Evolutionary conservation across 2,888 invertebrate genomes (phyloP), one percentile per base, ranked within the genome.

Genomic region (Helobdella robusta): DNA sequence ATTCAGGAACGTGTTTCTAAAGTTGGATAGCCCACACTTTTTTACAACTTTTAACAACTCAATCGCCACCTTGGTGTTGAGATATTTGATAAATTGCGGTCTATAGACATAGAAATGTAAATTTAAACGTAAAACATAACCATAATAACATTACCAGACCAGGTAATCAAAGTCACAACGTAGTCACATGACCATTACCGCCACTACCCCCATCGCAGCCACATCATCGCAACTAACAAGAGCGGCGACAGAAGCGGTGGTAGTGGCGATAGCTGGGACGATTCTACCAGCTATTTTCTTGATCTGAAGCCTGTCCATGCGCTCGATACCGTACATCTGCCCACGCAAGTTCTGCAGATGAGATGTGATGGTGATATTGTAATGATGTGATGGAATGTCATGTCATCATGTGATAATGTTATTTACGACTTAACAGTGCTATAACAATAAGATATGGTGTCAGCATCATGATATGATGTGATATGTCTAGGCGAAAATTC

Each of bases 201-300:
- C n/a, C n/a, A n/a, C n/a, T n/a, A n/a, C 25, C 11, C n/a, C 25
- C 48, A n/a, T 40, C 11, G n/a, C 44, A 40, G 4, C 56, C 23
- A n/a, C 6, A 56, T n/a, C 8, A 4, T n/a, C 8, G 5, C 4
- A 18, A 72, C 74, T 72, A 60, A 78, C 80, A 68, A 81, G 72
- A 6, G 80, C 80, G n/a, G 79, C 75, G 4, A 81, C 78, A 54
- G 77, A 74, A 23, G 80, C 79, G 11, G 80, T 80, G n/a, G 80
- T 81, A 2, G 80, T 81, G 59, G 80, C 80, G 48, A 81, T 80
- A 65, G 80, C 80, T 4, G 80, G 80, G 5, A 80, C 77, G 50
- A 81, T 80, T 32, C 75, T 72, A 2, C 80, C 80, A n/a, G 80
- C 79, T 20, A 81, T 79, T 28, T 75, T 72, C 68, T 79, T 77